Base-by-base conservation (phyloP, 2,888 invertebrate genomes). In the Seira ritae region DNA sequence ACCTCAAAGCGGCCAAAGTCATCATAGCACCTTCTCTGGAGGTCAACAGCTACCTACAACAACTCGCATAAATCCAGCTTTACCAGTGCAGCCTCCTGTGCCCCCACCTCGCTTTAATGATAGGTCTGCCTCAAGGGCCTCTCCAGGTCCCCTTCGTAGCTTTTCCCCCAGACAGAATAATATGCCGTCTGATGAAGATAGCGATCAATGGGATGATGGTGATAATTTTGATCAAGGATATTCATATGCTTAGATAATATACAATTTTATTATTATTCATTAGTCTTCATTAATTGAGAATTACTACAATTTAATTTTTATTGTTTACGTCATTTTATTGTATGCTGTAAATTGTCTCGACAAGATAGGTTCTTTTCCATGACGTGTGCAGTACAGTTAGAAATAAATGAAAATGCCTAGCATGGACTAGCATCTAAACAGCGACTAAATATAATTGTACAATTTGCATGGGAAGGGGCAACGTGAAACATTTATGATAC, bases 171-270 rank as follows among this genome's bases (percentile, higher is more conserved):
- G 62, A 42, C 74, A 37, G 37, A 62, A 74, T 15, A 17, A 46
- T 24, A 12, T 24, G 0, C 6, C 4, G 0, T 4, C 42, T 19
- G 76, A 76, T 37, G 78, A 78, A 3, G 78, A 77, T 19, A 78
- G 78, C 31, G 78, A 78, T 50, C 20, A 78, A 46, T 78, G 78
- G 78, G 78, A 78, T 50, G 78, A 78, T 62, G 78, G 71, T 15
- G 78, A 78, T 23, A 78, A 23, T 23, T 60, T 20, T 20, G 20
- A 10, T 17, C 31, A 60, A 17, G 77, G 78, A 4, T 23, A 62
- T 17, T 71, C 71, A n/a, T 71, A 78, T 24, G 78, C 78, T 1
- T 78, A 78, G 24, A 4, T 22, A n/a, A n/a, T n/a, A n/a, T n/a
- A 20, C n/a, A 42, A 37, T 12, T 60, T 60, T 10, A 60, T 60